Base-by-base conservation (phyloP, 2,113 vertebrate species). In the Mormyrus lacerda region DNA sequence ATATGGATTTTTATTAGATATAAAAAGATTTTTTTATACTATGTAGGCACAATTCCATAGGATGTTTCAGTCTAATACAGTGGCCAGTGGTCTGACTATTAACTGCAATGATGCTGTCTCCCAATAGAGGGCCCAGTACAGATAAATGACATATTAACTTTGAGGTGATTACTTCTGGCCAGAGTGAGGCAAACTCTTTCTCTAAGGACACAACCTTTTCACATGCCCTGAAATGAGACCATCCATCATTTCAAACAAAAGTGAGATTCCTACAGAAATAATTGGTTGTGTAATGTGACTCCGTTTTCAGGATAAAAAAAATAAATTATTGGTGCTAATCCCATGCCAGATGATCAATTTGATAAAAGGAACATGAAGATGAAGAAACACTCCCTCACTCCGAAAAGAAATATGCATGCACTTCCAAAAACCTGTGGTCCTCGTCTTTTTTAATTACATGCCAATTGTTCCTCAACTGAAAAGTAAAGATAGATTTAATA, bases 111-210 rank as follows among this genome's bases (percentile, higher is more conserved):
- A 89, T 89, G 79, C 35, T 2, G 24, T 89, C 48, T 42, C 76
- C 88, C 88, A 83, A 89, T 76, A 82, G 48, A 89, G 88, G 88
- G 88, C 88, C 76, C 48, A n/a, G 73, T 83, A 73, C 31, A 53
- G 50, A 89, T 83, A 83, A 83, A 89, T 45, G 79, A 88, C n/a
- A 79, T 21, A 73, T 50, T 53, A 89, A 31, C 48, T 89, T 83
- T 55, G 50, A 35, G 53, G 73, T 35, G 83, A 83, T 82, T 88
- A 88, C 15, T 69, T 88, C 24, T 51, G 88, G 65, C 31, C 69
- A 88, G 45, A 88, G n/a, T 35, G 48, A 19, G 21, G 50, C 31
- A 11, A 35, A 24, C 48, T 48, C 47, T 50, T 39, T 88, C 45
- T 82, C 69, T n/a, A 35, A 24, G 88, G 76, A 69, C 39, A 44